phyloP scores from a whole-genome alignment of 2,797 vertebrate genomes.

The Crocodylus rhombifer region DNA sequence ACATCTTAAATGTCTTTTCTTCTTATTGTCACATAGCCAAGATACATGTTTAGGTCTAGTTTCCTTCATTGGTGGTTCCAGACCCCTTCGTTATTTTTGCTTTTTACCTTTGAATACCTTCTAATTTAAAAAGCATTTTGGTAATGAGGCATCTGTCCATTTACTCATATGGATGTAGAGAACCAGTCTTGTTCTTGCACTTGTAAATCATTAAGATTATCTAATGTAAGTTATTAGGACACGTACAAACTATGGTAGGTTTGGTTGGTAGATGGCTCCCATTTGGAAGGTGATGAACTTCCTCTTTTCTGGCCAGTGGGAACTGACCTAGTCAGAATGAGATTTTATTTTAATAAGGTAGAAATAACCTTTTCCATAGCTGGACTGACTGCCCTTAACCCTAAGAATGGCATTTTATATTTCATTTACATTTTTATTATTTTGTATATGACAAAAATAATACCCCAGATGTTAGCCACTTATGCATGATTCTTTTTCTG shows the following conservation, averaged over 20 bases:
- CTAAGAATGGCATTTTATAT: constrained; percentile 9
- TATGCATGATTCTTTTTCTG: not conserved
- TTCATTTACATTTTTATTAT: constrained; percentile 45
- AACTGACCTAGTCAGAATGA: not conserved
- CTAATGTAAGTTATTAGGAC: not conserved
- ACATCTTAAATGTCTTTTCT: not conserved
- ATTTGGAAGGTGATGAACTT: not conserved
- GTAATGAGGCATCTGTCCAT: not conserved
- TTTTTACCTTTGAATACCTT: not conserved
- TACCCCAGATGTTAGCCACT: constrained; percentile 48
- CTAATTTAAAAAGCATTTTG: not conserved
- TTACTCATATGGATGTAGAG: not conserved
- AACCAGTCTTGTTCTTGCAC: not conserved
- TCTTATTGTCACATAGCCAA: not conserved
- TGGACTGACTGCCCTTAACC: constrained; percentile 29
- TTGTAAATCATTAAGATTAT: not conserved
- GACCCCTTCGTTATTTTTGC: not conserved
- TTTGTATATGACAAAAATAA: constrained; percentile 25
- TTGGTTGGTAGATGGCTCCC: not conserved
- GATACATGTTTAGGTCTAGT: not conserved
- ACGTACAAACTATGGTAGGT: not conserved
- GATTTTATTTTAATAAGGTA: constrained; percentile 7
- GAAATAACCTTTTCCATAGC: constrained; percentile 22
- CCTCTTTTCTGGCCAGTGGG: not conserved
- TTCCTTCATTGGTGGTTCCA: not conserved